Percentiles rank a stretch among this genome's conserved stretches.
These are phyloP conservation scores for Bergia sp. DNA, from an alignment of 92 coral and sea anemone genomes.

Conservation along the genomic window DNA sequence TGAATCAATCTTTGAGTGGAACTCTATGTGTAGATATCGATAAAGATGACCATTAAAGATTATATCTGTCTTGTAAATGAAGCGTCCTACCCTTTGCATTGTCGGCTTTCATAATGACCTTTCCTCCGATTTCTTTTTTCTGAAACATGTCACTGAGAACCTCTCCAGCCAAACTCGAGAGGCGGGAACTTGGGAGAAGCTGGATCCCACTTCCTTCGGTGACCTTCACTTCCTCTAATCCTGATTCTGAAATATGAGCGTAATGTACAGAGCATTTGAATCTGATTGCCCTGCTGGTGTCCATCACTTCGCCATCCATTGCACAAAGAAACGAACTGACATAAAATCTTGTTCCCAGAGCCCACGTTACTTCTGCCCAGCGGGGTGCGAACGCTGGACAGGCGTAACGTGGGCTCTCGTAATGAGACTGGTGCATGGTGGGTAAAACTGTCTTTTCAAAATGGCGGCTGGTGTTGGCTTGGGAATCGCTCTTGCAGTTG, in stretches of 20 bases:
- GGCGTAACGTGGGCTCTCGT: background rate
- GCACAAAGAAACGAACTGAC: background rate
- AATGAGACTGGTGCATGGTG: background rate
- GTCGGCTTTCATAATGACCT: constrained; percentile 92
- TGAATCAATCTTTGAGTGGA: too few relatives aligned
- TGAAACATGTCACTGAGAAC: constrained; percentile 91
- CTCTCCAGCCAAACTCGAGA: constrained; percentile 84
- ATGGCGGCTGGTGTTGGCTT: constrained; percentile 35
- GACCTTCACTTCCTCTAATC: constrained; percentile 59
- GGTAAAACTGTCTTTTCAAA: constrained; percentile 19
- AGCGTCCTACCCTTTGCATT: constrained; percentile 85
- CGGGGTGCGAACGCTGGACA: background rate
- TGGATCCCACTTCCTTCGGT: constrained; percentile 71
- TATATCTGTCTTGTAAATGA: background rate
- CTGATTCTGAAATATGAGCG: constrained; percentile 71
- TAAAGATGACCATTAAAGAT: too few relatives aligned
- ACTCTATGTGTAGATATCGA: too few relatives aligned
- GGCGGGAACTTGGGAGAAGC: constrained; percentile 64
- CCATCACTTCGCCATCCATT: constrained; percentile 10
- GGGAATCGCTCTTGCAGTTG: constrained; percentile 3
- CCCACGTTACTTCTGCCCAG: background rate
- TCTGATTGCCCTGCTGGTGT: constrained; percentile 8
- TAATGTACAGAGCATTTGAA: constrained; percentile 80
- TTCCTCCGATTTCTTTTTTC: constrained; percentile 88
- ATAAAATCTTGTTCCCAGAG: too few relatives aligned